Base-by-base conservation (phyloP, 2,888 invertebrate genomes). In the Pycnomerus fuliginosus region DNA sequence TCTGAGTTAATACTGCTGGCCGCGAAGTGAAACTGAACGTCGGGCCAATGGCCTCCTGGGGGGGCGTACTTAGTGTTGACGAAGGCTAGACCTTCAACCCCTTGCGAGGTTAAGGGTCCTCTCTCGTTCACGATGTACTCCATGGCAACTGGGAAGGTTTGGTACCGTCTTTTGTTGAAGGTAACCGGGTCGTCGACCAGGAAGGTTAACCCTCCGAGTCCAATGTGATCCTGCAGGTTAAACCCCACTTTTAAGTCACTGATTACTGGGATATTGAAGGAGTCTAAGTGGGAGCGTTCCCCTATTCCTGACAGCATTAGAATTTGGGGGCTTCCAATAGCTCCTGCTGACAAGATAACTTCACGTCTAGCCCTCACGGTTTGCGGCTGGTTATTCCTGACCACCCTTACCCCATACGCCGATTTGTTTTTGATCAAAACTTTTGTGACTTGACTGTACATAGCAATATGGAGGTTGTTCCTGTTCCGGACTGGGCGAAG, bases 291-390 rank as follows among this genome's bases (percentile, higher is more conserved):
- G 8, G 87, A 85, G 2, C 78, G 79, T 0, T 90, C 90, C 0
- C 91, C 91, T 13, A 94, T 80, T 0, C 96, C 96, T 37, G 91
- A 92, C 4, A 96, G 67, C 92, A 95, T 91, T 52, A 97, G 76
- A 12, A 97, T 65, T 60, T 96, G 93, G 0, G 96, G 94, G 2
- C 89, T 84, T 36, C 89, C 87, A 22, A 97, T 81, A 1, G 95
- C 83, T 1, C 96, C 96, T 0, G 93, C 89, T 1, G 90, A 87
- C 57, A 92, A 74, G 3, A 96, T 80, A 0, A 96, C 82, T 69
- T 92, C 92, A 36, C 86, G 79, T 45, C 84, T 80, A 0, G 90
- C 90, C 48, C 82, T 76, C 0, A 87, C 85, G 29, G 79, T 75
- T 35, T 83, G 78, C 37, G 76, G 79, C 37, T 77, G 76, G 1